Evolutionary conservation across 2,113 vertebrate genomes (phyloP).

Genomic region (Pogonocichla stellata): DNA sequence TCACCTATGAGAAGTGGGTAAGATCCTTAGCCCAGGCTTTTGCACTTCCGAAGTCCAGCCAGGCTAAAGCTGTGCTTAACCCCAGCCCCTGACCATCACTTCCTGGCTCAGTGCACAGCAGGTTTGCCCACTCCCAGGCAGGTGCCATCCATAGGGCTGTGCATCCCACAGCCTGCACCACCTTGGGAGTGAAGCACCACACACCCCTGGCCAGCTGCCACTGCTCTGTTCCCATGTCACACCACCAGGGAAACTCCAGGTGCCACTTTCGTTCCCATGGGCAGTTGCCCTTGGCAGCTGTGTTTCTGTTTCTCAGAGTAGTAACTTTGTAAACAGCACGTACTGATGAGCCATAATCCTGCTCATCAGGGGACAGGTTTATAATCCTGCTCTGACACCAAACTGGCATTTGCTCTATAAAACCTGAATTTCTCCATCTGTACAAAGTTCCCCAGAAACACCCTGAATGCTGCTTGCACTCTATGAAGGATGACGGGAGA

Average conservation of each 20-base stretch:
- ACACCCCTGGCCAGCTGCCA: neutral
- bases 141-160: accelerated
- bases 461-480: neutral
- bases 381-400: neutral
- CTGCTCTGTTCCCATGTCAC: neutral
- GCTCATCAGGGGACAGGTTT: neutral
- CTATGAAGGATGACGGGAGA: accelerated
- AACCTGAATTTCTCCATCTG: neutral
- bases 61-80: neutral
- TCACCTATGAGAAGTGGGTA: neutral
- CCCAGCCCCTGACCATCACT: neutral
- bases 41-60: neutral
- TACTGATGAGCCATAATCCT: neutral
- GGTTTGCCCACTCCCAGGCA: neutral
- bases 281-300: neutral
- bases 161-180: neutral
- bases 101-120: accelerated
- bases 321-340: accelerated
- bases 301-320: neutral
- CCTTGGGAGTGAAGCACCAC: neutral
- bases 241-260: accelerated
- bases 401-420: accelerated
- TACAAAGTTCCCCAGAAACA: neutral
- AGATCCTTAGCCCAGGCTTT: neutral
- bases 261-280: accelerated